Conservation (phyloP, 2,113 vertebrate genomes). For the Pavo muticus region DNA sequence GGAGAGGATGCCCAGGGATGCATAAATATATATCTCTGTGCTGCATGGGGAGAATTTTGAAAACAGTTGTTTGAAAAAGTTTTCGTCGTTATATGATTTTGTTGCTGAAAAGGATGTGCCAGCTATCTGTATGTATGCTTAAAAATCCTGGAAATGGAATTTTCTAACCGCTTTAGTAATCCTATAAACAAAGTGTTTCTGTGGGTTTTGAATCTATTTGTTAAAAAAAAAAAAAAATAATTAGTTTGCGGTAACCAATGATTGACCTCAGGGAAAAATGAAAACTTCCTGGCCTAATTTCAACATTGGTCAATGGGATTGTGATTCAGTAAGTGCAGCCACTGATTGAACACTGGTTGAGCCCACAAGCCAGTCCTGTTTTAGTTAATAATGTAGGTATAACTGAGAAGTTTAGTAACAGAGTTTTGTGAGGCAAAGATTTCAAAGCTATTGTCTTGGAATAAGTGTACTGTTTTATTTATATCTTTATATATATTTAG, state of each 20-base stretch:
- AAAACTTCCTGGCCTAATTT: background rate
- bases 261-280: background rate
- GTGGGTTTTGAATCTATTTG: background rate
- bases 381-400: background rate
- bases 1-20: no score
- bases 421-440: background rate
- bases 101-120: background rate
- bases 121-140: background rate
- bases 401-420: background rate
- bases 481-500: background rate
- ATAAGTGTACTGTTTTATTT: background rate
- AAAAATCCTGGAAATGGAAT: background rate
- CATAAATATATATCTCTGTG: background rate
- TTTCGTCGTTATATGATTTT: background rate
- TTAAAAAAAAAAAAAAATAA: background rate
- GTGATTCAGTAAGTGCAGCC: background rate
- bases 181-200: background rate
- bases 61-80: background rate
- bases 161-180: background rate
- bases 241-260: background rate
- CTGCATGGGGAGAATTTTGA: background rate
- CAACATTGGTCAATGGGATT: background rate
- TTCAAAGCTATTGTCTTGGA: background rate
- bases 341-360: background rate
- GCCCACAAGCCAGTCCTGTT: background rate